These are phyloP conservation scores for Bemisia tabaci DNA, from an alignment of 1,140 invertebrate genomes.

Conservation along the genomic window DNA sequence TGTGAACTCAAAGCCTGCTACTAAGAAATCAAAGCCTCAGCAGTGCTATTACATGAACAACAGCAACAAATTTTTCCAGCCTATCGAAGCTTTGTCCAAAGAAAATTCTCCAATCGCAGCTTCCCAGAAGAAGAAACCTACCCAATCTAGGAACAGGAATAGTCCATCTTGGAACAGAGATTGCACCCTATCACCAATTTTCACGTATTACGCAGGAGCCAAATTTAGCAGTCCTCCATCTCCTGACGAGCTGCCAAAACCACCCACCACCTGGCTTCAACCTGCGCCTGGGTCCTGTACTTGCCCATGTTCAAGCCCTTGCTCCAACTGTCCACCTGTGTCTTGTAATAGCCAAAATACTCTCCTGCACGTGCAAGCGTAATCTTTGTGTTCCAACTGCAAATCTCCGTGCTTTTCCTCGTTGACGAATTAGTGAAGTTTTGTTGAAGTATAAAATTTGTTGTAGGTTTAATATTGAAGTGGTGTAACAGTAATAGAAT, in stretches of 20 bases:
- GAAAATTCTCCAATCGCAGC: background rate
- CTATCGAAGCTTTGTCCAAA: background rate
- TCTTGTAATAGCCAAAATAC: background rate
- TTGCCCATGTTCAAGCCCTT: background rate
- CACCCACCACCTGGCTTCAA: background rate
- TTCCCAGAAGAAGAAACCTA: background rate
- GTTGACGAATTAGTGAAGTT: too few relatives aligned
- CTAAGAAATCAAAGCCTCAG: background rate
- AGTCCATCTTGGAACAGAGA: background rate
- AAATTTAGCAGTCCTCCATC: background rate
- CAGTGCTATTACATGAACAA: background rate
- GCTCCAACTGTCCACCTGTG: background rate
- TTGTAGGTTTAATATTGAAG: too few relatives aligned
- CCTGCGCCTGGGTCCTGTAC: background rate
- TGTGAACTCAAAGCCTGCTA: background rate
- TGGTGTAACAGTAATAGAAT: too few relatives aligned
- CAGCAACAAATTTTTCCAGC: background rate
- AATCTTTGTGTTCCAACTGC: background rate
- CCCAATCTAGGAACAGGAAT: background rate
- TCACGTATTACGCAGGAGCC: background rate
- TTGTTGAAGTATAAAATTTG: background rate
- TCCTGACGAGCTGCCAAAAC: background rate
- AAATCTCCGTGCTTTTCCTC: background rate
- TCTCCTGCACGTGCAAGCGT: background rate
- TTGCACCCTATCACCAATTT: background rate